phyloP scores from a whole-genome alignment of 2,797 vertebrate genomes.

The Kryptolebias ocellatus region DNA sequence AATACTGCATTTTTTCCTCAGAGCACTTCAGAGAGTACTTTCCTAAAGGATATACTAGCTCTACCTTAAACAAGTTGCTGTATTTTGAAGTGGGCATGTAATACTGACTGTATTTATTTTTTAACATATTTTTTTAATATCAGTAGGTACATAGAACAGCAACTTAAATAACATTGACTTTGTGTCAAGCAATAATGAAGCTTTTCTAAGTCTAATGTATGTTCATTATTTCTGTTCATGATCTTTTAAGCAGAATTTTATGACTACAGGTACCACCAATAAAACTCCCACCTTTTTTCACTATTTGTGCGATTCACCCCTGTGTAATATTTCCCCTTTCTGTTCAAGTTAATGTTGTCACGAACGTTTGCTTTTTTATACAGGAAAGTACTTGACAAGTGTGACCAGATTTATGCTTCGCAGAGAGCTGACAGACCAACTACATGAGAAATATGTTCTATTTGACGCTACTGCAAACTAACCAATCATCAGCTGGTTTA shows the following conservation, averaged over 20 bases:
- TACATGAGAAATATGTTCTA: background rate
- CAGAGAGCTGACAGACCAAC: background rate
- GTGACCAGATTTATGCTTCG: background rate
- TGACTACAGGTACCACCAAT: background rate
- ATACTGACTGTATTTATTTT: too few species aligned
- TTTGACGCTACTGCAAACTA: background rate
- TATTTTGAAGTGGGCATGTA: too few species aligned
- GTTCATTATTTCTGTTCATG: too few species aligned
- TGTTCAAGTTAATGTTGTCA: background rate
- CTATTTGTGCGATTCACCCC: background rate
- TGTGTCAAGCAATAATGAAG: too few species aligned
- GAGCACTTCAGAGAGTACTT: too few species aligned
- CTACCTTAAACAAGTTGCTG: too few species aligned
- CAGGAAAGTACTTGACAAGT: background rate
- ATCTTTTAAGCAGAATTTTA: background rate
- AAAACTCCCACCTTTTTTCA: background rate
- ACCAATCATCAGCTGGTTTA: slow-evolving; percentile 68
- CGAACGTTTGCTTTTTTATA: background rate
- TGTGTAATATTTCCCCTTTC: background rate
- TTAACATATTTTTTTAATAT: background rate
- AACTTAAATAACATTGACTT: too few species aligned
- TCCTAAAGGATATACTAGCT: too few species aligned
- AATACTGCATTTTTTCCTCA: too few species aligned
- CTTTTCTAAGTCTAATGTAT: too few species aligned
- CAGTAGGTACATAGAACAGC: too few species aligned